Conservation (phyloP, 1,140 invertebrate genomes). For the Vanessa atalanta region DNA sequence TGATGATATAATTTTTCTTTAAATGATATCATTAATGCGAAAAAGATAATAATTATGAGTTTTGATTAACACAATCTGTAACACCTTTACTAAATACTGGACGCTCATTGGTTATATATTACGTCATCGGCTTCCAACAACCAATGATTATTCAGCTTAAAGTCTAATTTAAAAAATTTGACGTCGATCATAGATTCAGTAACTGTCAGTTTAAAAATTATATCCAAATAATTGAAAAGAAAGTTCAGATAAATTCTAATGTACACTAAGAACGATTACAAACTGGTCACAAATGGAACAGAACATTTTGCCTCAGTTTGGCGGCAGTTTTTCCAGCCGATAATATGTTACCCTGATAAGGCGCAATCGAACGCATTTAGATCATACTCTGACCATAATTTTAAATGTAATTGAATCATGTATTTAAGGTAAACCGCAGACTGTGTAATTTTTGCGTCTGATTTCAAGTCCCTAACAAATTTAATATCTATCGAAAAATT, state of each 20-base stretch:
- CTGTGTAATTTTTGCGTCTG: not conserved
- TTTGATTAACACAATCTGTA: too few relatives aligned
- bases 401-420: conserved; percentile 65
- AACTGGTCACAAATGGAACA: conserved; percentile 42
- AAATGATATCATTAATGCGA: too few relatives aligned
- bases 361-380: conserved; percentile 56
- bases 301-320: conserved; percentile 45
- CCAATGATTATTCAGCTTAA: too few relatives aligned
- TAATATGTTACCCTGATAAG: conserved; percentile 65
- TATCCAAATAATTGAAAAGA: not conserved
- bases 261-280: not conserved
- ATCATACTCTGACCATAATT: conserved; percentile 61
- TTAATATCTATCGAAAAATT: too few relatives aligned
- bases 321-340: conserved; percentile 48
- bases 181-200: too few relatives aligned
- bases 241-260: not conserved
- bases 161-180: not conserved
- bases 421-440: conserved; percentile 33
- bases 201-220: not conserved
- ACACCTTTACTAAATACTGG: too few relatives aligned
- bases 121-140: too few relatives aligned
- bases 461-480: not conserved
- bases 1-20: too few relatives aligned
- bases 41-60: too few relatives aligned
- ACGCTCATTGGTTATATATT: too few relatives aligned